These are phyloP conservation scores for Lagodon rhomboides DNA, from an alignment of 2,797 vertebrate genomes.

Conservation along the genomic window DNA sequence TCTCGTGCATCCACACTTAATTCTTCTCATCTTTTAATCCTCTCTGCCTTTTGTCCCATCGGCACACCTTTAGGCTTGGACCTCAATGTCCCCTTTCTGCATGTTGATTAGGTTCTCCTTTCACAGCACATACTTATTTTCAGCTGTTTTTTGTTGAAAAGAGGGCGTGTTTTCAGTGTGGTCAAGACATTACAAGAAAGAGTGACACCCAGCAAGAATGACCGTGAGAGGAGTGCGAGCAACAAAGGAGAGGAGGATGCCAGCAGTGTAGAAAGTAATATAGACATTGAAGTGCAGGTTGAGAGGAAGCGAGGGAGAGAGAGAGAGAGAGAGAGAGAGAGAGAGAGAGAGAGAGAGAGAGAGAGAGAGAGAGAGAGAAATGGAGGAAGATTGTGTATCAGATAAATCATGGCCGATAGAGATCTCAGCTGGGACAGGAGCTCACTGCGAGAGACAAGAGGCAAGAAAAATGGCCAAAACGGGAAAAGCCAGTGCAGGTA, in stretches of 20 bases:
- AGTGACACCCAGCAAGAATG: slow-evolving; percentile 5
- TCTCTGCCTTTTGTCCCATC: not conserved
- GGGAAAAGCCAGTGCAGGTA: slow-evolving; percentile 54
- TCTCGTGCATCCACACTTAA: not conserved
- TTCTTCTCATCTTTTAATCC: not conserved
- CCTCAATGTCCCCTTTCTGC: not conserved
- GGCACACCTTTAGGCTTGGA: slow-evolving; percentile 1
- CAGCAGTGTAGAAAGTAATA: slow-evolving; percentile 10
- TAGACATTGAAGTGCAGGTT: slow-evolving; percentile 1
- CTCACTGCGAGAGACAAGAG: slow-evolving; percentile 58
- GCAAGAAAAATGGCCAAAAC: slow-evolving; percentile 72
- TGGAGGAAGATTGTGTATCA: slow-evolving; percentile 50
- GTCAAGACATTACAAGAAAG: not conserved
- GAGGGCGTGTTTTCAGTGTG: not conserved
- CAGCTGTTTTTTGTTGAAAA: slow-evolving; percentile 19
- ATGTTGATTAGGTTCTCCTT: slow-evolving; percentile 19
- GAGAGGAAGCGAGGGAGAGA: not conserved
- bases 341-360: slow-evolving; percentile 7
- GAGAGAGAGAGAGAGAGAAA: slow-evolving; percentile 28
- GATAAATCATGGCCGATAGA: slow-evolving; percentile 83
- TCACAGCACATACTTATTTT: slow-evolving; percentile 15
- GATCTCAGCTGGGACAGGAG: slow-evolving; percentile 72
- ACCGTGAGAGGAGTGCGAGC: not conserved
- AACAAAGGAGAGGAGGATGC: slow-evolving; percentile 15
- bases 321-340: slow-evolving; percentile 3